Conservation (phyloP, 92 coral and sea anemone species). For the Heteractis magnifica region DNA sequence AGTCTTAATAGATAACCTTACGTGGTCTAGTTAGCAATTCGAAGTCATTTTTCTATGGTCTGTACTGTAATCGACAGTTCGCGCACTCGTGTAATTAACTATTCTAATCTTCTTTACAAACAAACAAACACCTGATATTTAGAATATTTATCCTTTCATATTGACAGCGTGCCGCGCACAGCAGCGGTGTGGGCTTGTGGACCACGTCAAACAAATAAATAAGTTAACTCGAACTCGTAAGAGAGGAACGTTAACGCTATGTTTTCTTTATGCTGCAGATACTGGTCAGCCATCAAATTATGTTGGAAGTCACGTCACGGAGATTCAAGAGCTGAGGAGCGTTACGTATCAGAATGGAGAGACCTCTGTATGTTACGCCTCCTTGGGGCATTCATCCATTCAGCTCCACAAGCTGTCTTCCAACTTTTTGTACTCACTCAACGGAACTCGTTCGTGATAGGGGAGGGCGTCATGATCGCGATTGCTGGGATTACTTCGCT, state of each 20-base stretch:
- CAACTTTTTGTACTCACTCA: conserved; percentile 77
- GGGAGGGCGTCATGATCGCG: conserved; percentile 61
- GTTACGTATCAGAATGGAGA: conserved; percentile 83
- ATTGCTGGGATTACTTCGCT: conserved; percentile 75
- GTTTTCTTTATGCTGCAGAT: conserved; percentile 45
- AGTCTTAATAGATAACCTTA: no score
- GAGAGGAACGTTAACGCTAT: not conserved
- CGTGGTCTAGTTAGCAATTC: no score
- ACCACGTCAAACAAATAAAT: no score
- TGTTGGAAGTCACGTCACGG: conserved; percentile 71
- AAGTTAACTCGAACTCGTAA: no score
- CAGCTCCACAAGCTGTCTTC: conserved; percentile 92
- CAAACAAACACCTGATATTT: no score
- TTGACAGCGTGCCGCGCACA: no score
- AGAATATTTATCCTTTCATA: no score
- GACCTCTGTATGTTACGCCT: conserved; percentile 91
- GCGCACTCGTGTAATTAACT: no score
- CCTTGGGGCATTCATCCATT: conserved; percentile 80
- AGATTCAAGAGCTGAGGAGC: conserved; percentile 42
- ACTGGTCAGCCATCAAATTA: conserved; percentile 75
- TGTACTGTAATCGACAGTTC: no score
- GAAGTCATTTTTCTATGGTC: no score
- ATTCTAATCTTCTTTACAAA: no score
- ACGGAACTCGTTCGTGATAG: conserved; percentile 49
- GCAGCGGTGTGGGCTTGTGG: no score